These are phyloP conservation scores for Cephus pulcher DNA, from an alignment of 2,888 invertebrate species.

Conservation along the genomic window DNA sequence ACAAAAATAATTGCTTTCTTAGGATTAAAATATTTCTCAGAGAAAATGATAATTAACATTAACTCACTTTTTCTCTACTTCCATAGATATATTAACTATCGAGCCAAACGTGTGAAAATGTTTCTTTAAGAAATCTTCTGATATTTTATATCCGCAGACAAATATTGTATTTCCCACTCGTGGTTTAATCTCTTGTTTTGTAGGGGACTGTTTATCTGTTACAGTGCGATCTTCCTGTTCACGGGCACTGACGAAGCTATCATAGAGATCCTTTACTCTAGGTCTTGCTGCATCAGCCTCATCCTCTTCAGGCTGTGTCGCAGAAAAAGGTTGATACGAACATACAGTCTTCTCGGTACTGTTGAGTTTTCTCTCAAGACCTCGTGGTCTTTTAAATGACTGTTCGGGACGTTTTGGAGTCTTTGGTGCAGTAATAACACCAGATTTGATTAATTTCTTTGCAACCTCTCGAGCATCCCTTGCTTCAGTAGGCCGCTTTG, in stretches of 20 bases:
- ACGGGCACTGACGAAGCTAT: conserved; percentile 79
- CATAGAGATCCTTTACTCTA: conserved; percentile 75
- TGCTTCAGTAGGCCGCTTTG: conserved; percentile 89
- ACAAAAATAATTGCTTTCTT: conserved; percentile 12
- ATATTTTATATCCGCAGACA: conserved; percentile 82
- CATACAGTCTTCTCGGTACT: conserved; percentile 80
- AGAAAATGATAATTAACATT: too few species aligned
- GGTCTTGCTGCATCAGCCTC: conserved; percentile 72
- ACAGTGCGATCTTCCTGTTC: conserved; percentile 72
- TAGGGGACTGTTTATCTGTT: conserved; percentile 59
- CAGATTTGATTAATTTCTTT: conserved; percentile 93
- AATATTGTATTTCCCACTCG: conserved; percentile 85
- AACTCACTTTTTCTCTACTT: conserved; percentile 81
- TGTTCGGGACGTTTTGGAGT: conserved; percentile 89
- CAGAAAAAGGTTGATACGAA: conserved; percentile 92
- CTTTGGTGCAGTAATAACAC: conserved; percentile 88
- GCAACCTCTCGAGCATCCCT: conserved; percentile 95
- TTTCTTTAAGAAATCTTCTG: conserved; percentile 82
- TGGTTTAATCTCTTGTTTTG: conserved; percentile 73
- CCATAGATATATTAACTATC: conserved; percentile 86
- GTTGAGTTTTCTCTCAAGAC: conserved; percentile 80
- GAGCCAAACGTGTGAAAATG: conserved; percentile 80
- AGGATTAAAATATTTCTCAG: not conserved
- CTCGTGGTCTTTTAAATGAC: conserved; percentile 90
- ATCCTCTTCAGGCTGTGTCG: conserved; percentile 81